These are phyloP conservation scores for Parnassius smintheus DNA, from an alignment of 2,888 invertebrate species.

Conservation along the genomic window DNA sequence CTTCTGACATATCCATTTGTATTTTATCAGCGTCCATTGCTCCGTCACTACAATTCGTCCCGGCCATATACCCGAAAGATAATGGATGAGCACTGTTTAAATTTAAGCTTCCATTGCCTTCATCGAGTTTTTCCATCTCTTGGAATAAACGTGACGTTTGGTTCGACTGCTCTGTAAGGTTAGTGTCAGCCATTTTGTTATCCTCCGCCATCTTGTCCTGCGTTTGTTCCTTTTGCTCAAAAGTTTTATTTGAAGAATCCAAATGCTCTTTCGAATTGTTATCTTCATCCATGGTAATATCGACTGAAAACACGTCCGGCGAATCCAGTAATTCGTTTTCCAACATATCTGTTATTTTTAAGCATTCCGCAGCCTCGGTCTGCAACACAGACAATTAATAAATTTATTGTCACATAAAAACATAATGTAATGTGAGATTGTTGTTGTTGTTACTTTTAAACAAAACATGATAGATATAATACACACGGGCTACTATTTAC, in stretches of 20 bases:
- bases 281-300: constrained; percentile 8
- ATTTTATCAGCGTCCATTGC: constrained; percentile 21
- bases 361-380: neutral
- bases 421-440: neutral
- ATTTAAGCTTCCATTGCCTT: constrained; percentile 48
- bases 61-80: constrained; percentile 32
- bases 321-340: constrained; percentile 10
- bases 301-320: constrained; percentile 1
- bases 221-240: neutral
- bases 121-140: constrained; percentile 53
- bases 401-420: no score
- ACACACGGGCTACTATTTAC: no score
- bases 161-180: constrained; percentile 15
- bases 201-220: constrained; percentile 18
- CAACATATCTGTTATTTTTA: neutral
- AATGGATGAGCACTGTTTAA: constrained; percentile 43
- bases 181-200: constrained; percentile 21
- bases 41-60: constrained; percentile 9
- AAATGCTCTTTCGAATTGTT: neutral
- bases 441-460: neutral
- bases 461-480: neutral
- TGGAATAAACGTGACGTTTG: constrained; percentile 45
- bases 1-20: constrained; percentile 42
- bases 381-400: neutral
- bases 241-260: neutral